These are phyloP conservation scores for Machimus atricapillus DNA, from an alignment of 2,888 invertebrate species.

Conservation along the genomic window DNA sequence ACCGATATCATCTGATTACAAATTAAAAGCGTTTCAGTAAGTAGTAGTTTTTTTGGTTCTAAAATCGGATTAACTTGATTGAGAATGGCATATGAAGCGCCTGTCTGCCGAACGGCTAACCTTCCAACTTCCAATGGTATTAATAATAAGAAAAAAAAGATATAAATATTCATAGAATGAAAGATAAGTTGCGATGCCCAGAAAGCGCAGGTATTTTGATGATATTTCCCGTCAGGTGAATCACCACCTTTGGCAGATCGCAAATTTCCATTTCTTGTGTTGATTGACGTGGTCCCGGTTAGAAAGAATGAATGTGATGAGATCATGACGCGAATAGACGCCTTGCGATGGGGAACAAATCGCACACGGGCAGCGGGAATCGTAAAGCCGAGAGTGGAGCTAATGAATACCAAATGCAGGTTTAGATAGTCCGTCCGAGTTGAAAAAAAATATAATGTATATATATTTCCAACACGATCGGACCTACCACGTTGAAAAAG, in stretches of 20 bases:
- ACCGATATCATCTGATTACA: not conserved
- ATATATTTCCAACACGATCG: not conserved
- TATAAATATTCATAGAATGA: not conserved
- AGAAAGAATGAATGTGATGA: constrained; percentile 10
- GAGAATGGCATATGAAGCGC: not conserved
- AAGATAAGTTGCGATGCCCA: not conserved
- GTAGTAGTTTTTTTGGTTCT: not conserved
- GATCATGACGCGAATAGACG: constrained; percentile 8
- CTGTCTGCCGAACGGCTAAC: not conserved
- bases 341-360: not conserved
- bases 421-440: not conserved
- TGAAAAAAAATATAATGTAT: not conserved
- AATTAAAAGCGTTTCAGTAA: not conserved
- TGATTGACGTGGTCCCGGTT: not conserved
- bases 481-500: constrained; percentile 21
- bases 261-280: not conserved
- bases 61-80: not conserved
- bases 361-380: not conserved
- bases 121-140: not conserved
- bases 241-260: not conserved
- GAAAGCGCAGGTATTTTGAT: not conserved
- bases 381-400: not conserved
- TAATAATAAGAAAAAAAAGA: not conserved
- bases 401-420: constrained; percentile 28
- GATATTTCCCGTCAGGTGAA: not conserved